Conservation (phyloP, 1,140 invertebrate genomes). For the Gonatopus flavifemur region DNA sequence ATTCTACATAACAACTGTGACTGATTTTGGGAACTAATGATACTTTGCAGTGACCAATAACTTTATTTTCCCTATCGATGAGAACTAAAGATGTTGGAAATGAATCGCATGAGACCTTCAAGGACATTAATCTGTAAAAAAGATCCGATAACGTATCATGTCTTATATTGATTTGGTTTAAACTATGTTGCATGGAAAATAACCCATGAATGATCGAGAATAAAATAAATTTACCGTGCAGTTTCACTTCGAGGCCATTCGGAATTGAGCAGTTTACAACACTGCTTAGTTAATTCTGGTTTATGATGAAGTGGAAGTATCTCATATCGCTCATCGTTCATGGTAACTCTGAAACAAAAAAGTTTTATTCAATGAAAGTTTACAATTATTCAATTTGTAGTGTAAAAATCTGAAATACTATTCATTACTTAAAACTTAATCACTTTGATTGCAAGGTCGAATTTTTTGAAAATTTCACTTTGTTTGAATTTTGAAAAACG, state of each 20-base stretch:
- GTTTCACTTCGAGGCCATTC: slow-evolving; percentile 79
- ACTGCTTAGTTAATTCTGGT: slow-evolving; percentile 67
- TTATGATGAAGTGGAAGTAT: slow-evolving; percentile 70
- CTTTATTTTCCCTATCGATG: slow-evolving; percentile 58
- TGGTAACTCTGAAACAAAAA: too few species aligned
- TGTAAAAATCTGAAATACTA: too few species aligned
- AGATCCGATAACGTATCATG: neutral
- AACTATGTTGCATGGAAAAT: neutral
- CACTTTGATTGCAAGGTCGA: too few species aligned
- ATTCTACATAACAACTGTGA: slow-evolving; percentile 73
- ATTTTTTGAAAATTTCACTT: too few species aligned
- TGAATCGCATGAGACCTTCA: slow-evolving; percentile 68
- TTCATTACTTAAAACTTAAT: too few species aligned
- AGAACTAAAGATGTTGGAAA: slow-evolving; percentile 74
- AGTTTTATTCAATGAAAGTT: too few species aligned
- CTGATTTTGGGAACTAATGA: slow-evolving; percentile 66
- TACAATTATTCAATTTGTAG: too few species aligned
- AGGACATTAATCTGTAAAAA: slow-evolving; percentile 62
- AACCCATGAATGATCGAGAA: neutral
- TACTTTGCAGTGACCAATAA: slow-evolving; percentile 77
- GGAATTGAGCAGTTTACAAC: slow-evolving; percentile 73
- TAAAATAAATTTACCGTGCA: slow-evolving; percentile 58
- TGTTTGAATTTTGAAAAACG: too few species aligned
- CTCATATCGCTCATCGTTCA: slow-evolving; percentile 32
- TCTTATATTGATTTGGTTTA: neutral